Base-by-base conservation (phyloP, 2,888 invertebrate species). In the Achlya flavicornis region DNA sequence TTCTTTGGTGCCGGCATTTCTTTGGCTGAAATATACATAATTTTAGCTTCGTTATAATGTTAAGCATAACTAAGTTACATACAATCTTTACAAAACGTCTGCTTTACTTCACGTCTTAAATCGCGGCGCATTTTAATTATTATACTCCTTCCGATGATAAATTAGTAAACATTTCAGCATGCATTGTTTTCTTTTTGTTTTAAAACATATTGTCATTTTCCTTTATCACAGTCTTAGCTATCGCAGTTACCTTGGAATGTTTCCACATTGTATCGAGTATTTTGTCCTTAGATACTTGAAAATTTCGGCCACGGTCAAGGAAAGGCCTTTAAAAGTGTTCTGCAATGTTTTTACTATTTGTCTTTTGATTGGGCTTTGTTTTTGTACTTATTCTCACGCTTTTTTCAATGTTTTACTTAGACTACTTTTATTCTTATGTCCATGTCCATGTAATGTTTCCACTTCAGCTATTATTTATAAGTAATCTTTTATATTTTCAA, bases 221-320 rank as follows among this genome's bases (percentile, higher is more conserved):
- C 53, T 53, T 53, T 53, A 53, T 53, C 53, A 10, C 19, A 7
- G 10, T 19, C 0, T 19, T 53, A 53, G 19, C 53, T 53, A 19
- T 19, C 7, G 53, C 16, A 53, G 8, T 53, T 53, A 53, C 53
- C 53, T 53, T 53, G 53, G 19, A 53, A 19, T 53, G 7, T 53
- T 53, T 53, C 10, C 53, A 10, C 53, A 19, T 53, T 53, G 53
- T 53, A 53, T 53, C 53, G 10, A 53, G 53, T 53, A 53, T 53
- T 7, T 53, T 53, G 16, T 53, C 53, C 53, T 53, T 53, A 19
- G 19, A 19, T n/a, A n/a, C 53, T 19, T 53, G 0, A 53, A 16
- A 16, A 53, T 53, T 53, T 53, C 53, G 53, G 53, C 16, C 53
- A 53, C 53, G 53, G 48, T 53, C 48, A 53, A 53, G 48, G 48